phyloP scores from a whole-genome alignment of 2,797 vertebrate genomes.

The Ciconia nigra region DNA sequence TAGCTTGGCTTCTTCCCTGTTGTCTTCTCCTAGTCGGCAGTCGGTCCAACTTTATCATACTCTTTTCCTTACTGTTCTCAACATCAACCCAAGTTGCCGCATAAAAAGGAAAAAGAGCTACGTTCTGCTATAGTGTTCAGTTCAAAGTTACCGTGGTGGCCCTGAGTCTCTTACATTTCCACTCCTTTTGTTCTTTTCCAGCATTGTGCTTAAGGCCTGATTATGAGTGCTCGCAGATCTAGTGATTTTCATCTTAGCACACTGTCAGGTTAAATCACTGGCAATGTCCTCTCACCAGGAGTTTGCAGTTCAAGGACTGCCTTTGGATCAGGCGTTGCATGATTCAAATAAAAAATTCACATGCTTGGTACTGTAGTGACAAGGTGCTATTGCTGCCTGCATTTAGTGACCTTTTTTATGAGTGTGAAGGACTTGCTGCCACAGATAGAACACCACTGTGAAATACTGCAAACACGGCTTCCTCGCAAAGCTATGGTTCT shows the following conservation, averaged over 20 bases:
- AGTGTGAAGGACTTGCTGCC: background rate
- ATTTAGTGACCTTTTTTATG: constrained; percentile 3
- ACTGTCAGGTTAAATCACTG: constrained; percentile 47
- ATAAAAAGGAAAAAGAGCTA: background rate
- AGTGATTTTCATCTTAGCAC: constrained; percentile 22
- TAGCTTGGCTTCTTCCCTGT: background rate
- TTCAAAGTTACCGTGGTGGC: background rate
- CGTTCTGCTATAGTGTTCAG: background rate
- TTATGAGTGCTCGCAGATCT: background rate
- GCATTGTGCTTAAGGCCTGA: background rate
- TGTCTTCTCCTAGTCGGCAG: background rate
- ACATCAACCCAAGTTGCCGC: background rate
- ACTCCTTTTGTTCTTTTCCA: constrained; percentile 37
- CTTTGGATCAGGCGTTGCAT: constrained; percentile 1
- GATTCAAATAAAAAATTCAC: constrained; percentile 41
- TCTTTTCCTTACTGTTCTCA: background rate
- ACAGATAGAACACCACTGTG: background rate
- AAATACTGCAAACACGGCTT: background rate
- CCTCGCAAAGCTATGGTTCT: background rate
- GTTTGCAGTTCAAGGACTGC: constrained; percentile 17
- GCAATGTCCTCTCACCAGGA: background rate
- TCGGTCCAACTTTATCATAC: background rate
- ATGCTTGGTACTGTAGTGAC: constrained; percentile 22
- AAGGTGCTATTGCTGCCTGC: constrained; percentile 10
- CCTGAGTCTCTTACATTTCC: background rate